These are phyloP conservation scores for Leucoraja erinaceus DNA, from an alignment of 2,113 vertebrate species.

Conservation along the genomic window DNA sequence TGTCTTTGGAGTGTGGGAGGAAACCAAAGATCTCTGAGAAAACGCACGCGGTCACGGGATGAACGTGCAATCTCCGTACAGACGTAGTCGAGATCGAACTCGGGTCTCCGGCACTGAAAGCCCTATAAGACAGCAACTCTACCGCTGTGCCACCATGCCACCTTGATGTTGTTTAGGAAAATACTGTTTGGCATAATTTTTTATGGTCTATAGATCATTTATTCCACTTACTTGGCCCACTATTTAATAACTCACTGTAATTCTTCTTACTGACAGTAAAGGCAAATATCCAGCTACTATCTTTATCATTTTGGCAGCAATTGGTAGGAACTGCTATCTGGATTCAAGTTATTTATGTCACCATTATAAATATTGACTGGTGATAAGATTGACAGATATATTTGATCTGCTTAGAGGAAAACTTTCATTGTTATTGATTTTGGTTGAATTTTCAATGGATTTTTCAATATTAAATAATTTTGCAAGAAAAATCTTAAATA, in stretches of 20 bases:
- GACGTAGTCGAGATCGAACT: too few species aligned
- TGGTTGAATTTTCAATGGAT: neutral
- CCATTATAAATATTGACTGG: neutral
- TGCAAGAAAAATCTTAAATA: neutral
- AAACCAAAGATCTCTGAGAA: too few species aligned
- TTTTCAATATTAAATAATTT: constrained; percentile 4
- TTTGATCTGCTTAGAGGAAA: neutral
- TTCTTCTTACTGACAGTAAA: neutral
- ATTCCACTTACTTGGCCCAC: neutral
- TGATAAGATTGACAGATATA: neutral
- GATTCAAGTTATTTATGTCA: neutral
- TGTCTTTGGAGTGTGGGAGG: too few species aligned
- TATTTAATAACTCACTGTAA: neutral
- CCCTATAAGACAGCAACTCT: too few species aligned
- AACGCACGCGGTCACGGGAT: too few species aligned
- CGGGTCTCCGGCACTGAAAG: too few species aligned
- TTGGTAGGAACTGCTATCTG: neutral
- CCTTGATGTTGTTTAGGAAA: too few species aligned
- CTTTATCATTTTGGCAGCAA: neutral
- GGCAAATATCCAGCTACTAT: neutral
- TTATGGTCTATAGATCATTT: too few species aligned
- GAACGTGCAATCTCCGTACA: too few species aligned
- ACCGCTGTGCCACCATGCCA: too few species aligned
- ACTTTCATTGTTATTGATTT: neutral
- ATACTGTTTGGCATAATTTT: neutral